phyloP scores from a whole-genome alignment of 2,888 invertebrate species.

The Standfussiana lucernea region DNA sequence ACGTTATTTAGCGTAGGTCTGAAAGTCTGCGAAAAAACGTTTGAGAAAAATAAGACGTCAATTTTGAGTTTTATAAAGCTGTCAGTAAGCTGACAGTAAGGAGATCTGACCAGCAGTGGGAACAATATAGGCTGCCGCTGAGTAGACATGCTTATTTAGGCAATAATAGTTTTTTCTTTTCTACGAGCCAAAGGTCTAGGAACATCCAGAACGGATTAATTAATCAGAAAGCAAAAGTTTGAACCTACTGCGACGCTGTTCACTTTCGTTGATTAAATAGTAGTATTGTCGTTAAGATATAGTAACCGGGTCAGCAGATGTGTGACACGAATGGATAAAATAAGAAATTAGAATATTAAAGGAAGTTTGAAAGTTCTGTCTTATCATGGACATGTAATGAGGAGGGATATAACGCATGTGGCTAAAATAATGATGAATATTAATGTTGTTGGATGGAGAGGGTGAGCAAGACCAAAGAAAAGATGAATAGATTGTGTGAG shows the following conservation, averaged over 20 bases:
- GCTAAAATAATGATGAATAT: neutral
- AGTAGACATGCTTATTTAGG: neutral
- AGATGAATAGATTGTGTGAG: neutral
- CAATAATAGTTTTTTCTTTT: neutral
- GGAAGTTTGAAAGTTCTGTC: neutral
- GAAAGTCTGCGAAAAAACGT: conserved; percentile 26
- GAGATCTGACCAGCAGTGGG: neutral
- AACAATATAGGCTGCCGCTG: neutral
- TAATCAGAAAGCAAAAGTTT: conserved; percentile 19
- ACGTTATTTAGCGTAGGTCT: conserved; percentile 21
- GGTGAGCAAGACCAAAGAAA: neutral
- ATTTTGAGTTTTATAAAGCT: neutral
- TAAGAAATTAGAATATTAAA: neutral
- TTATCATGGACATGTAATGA: neutral
- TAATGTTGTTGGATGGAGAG: neutral
- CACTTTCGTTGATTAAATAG: conserved; percentile 34
- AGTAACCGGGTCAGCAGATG: conserved; percentile 23
- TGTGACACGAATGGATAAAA: neutral
- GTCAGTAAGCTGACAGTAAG: neutral
- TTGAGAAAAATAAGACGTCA: neutral
- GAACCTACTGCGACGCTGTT: neutral
- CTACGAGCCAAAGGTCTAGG: neutral
- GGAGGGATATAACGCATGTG: neutral
- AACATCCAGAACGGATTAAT: neutral
- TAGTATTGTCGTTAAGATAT: conserved; percentile 14